These are phyloP conservation scores for Etheostoma cragini DNA, from an alignment of 2,113 vertebrate species.

Conservation along the genomic window DNA sequence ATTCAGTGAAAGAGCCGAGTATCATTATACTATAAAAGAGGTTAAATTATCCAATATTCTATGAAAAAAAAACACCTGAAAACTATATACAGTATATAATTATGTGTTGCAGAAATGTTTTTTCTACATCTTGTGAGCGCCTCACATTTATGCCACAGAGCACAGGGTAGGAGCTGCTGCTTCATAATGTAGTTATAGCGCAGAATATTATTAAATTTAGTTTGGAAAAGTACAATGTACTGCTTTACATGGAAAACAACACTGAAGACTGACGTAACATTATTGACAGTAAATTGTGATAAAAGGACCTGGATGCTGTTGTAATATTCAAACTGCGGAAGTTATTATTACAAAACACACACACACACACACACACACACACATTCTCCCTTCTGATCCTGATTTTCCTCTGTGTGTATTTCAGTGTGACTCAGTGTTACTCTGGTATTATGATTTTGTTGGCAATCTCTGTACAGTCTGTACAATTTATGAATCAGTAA, in stretches of 20 bases:
- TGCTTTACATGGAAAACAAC: conserved; percentile 25
- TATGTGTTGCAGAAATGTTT: not conserved
- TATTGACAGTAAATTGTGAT: not conserved
- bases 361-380: not conserved
- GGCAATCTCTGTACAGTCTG: not conserved
- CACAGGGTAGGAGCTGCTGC: not conserved
- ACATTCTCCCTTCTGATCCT: not conserved
- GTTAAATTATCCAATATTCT: too few species aligned
- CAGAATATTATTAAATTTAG: not conserved
- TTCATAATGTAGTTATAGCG: not conserved
- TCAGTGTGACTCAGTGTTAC: not conserved
- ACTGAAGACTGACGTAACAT: not conserved
- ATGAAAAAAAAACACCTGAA: too few species aligned
- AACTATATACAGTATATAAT: too few species aligned
- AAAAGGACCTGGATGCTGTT: not conserved
- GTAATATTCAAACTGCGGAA: conserved; percentile 10
- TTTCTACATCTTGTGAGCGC: not conserved
- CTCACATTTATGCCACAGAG: not conserved
- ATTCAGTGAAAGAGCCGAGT: too few species aligned
- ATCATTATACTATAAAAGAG: too few species aligned
- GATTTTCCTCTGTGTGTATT: not conserved
- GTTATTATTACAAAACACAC: not conserved
- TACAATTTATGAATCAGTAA: not conserved
- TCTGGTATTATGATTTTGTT: not conserved
- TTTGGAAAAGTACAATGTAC: conserved; percentile 26